phyloP scores from a whole-genome alignment of 2,113 vertebrate genomes.

The Chunga burmeisteri region DNA sequence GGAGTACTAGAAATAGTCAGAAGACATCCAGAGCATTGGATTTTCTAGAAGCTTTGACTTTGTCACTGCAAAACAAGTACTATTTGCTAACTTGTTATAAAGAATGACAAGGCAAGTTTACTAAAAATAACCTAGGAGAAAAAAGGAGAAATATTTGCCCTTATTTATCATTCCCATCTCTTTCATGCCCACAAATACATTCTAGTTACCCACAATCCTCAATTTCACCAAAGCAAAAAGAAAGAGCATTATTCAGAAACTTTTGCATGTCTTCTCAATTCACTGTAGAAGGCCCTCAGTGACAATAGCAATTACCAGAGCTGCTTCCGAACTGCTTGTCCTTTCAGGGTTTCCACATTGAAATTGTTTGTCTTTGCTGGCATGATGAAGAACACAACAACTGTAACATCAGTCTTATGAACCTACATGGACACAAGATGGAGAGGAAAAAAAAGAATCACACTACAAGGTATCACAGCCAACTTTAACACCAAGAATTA shows the following conservation, averaged over 20 bases:
- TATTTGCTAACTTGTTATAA: neutral
- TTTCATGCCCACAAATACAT: neutral
- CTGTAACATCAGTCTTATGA: constrained; percentile 88
- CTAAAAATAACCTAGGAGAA: neutral
- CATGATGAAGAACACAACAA: constrained; percentile 98
- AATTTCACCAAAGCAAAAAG: neutral
- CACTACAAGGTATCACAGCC: neutral
- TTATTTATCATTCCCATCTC: neutral
- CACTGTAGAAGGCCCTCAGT: neutral
- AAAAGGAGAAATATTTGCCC: neutral
- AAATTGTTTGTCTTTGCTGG: constrained; percentile 97
- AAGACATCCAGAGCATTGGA: neutral
- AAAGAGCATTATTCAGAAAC: neutral
- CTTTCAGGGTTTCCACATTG: constrained; percentile 96
- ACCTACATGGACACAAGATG: constrained; percentile 73
- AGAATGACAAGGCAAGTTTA: neutral
- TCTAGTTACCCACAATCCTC: neutral
- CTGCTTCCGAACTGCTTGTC: constrained; percentile 94
- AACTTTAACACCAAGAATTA: neutral
- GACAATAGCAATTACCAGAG: constrained; percentile 82
- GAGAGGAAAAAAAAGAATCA: neutral
- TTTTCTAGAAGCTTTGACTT: neutral
- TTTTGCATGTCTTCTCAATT: neutral
- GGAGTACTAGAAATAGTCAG: neutral
- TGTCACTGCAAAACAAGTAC: neutral